Base-by-base conservation (phyloP, 2,888 invertebrate genomes). In the Trachelus iudaicus region DNA sequence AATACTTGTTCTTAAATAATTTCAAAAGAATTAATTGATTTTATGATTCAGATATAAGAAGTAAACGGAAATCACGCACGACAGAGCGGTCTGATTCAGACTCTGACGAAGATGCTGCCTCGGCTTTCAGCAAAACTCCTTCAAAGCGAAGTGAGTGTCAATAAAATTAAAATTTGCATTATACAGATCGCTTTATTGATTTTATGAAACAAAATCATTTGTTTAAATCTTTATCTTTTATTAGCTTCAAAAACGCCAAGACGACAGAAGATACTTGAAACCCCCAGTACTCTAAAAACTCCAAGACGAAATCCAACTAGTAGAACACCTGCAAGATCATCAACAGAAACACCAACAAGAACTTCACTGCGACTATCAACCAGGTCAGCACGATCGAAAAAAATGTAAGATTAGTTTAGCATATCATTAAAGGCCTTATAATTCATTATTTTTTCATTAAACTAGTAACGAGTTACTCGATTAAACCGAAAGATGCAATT, bases 331-430 rank as follows among this genome's bases (percentile, higher is more conserved):
- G 68, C 37, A n/a, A 56, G 6, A 56, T n/a, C 40, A 76, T 33
- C 79, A 15, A 37, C 76, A 75, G 40, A 34, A 56, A 34, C 73
- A 31, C 73, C 75, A 33, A 11, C 30, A n/a, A 81, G 77, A 75
- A 74, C 75, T 56, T 77, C 75, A 11, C 78, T 81, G 6, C 56
- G 56, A 56, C 9, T 15, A 56, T 56, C 76, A 77, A 73, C 77
- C 76, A 71, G 35, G 78, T 79, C 75, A 77, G 71, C 56, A 9
- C 23, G 56, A 56, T 56, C 56, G 23, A 56, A 23, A 56, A 56
- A 56, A 56, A 9, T 9, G 56, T 56, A 23, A 56, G 23, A 56
- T 56, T 23, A 23, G 23, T 56, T 23, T 9, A 56, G 23, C 23
- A 56, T 23, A 23, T 56, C 2, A 56, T 56, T 56, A 9, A 9